A percentile compares a stretch with the other conserved stretches of the same genome.
Conservation (phyloP, 2,113 vertebrate species). For the Tachycineta bicolor region DNA sequence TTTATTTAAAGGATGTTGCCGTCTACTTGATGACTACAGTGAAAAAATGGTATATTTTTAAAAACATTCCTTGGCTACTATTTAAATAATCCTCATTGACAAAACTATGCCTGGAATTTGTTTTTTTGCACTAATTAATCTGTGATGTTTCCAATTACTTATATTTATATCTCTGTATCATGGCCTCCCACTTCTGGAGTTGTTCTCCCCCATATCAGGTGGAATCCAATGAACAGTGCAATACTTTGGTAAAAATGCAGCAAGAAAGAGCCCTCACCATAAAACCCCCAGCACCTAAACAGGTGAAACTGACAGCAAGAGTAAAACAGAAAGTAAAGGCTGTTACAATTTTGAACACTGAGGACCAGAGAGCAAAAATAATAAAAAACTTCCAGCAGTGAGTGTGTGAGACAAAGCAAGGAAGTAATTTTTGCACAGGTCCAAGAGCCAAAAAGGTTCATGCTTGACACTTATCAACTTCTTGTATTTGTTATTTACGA, state of each 20-base stretch:
- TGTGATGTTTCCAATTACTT: not conserved
- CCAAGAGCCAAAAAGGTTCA: not conserved
- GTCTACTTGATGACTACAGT: slow-evolving; percentile 89
- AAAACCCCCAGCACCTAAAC: not conserved
- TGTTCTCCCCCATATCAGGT: not conserved
- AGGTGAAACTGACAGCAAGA: not conserved
- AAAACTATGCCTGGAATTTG: not conserved
- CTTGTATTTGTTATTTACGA: not conserved
- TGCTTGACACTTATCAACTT: not conserved
- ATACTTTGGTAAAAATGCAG: not conserved
- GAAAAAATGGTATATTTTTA: slow-evolving; percentile 48
- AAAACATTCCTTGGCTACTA: not conserved
- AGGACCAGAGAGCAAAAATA: not conserved
- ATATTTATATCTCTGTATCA: not conserved
- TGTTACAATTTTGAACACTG: not conserved
- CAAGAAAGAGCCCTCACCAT: not conserved
- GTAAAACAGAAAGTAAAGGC: not conserved
- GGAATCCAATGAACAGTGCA: not conserved
- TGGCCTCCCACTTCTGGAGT: not conserved
- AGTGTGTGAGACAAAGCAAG: not conserved
- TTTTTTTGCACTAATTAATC: not conserved
- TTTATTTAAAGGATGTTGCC: slow-evolving; percentile 97
- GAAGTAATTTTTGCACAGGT: not conserved
- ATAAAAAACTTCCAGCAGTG: not conserved
- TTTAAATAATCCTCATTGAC: not conserved